Evolutionary conservation across 2,888 invertebrate genomes (phyloP), one percentile per base, ranked within the genome.

Genomic region (Octonoba sinensis): DNA sequence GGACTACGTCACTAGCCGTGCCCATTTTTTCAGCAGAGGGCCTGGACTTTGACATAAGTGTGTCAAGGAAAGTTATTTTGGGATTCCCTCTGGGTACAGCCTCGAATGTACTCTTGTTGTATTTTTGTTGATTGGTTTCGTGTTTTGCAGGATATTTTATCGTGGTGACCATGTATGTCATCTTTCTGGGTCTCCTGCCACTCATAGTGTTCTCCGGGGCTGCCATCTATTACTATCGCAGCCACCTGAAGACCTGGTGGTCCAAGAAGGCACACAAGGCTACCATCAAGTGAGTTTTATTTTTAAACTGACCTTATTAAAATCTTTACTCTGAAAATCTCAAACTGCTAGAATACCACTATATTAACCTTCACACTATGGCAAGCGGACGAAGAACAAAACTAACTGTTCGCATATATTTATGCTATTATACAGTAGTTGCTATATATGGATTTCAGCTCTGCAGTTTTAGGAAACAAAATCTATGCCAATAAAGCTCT

Each of bases 131-230:
- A 36, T 36, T 36, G 36, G 8, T 56, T 59, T 46, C 20, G 0
- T 74, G 57, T 56, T 56, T 62, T 56, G 20, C 57, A 59, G 76
- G 65, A 22, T 83, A 83, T 76, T 71, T 92, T 86, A 92, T 95
- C 88, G 92, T 95, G 87, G 93, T 94, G 83, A 93, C 93, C 47
- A 91, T 97, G 90, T 94, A 94, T 88, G 92, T 97, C 85, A 92
- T 96, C 86, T 96, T 96, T 92, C 91, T 97, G 86, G 93, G 95
- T 27, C 92, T 96, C 85, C 90, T 96, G 74, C 96, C 96, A 0
- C 89, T 92, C 79, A 89, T 93, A 57, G 91, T 93, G 1, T 88
- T 94, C 24, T 87, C 92, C 3, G 90, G 92, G 54, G 91, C 94
- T 88, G 89, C 94, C 51, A 88, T 92, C 72, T 96, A 95, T 91